Evolutionary conservation across 2,888 invertebrate species (phyloP).

Genomic region (Argyresthia albistria): DNA sequence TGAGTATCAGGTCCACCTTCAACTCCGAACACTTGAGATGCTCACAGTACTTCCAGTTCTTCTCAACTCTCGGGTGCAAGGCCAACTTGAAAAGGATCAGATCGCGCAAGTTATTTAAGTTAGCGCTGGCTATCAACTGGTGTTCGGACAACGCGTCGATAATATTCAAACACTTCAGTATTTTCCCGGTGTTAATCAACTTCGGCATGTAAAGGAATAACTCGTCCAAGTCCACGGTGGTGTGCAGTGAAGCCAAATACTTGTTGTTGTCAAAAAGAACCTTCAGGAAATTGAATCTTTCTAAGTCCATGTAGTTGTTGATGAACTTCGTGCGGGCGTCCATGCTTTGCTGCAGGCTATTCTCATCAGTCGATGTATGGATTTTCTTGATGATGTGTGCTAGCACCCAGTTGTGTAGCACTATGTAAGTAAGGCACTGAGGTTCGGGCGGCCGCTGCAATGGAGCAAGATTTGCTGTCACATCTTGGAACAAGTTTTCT

Average conservation of each 20-base stretch:
- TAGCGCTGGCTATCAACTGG: conserved; percentile 57
- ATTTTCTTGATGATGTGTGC: conserved; percentile 78
- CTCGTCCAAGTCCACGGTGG: conserved; percentile 62
- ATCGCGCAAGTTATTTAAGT: conserved; percentile 71
- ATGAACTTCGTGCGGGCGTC: conserved; percentile 73
- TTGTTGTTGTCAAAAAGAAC: conserved; percentile 70
- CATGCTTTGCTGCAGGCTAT: conserved; percentile 57
- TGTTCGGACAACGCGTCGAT: conserved; percentile 74
- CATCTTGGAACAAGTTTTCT: conserved; percentile 62
- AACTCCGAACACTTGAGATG: conserved; percentile 62
- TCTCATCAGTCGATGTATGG: conserved; percentile 66
- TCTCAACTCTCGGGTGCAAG: conserved; percentile 53
- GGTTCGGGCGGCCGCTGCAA: conserved; percentile 57
- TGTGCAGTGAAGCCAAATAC: conserved; percentile 73
- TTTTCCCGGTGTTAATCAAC: conserved; percentile 50
- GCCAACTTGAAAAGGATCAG: conserved; percentile 73
- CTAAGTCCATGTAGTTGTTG: conserved; percentile 72
- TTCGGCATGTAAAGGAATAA: conserved; percentile 65
- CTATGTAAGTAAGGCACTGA: conserved; percentile 74
- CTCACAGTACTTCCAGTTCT: conserved; percentile 65
- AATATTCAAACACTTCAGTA: conserved; percentile 63
- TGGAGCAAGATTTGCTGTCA: conserved; percentile 51
- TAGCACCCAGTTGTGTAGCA: conserved; percentile 77
- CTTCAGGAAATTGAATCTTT: conserved; percentile 67
- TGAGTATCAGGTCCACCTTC: conserved; percentile 63